Evolutionary conservation across 1,140 invertebrate species (phyloP).

Genomic region (Drusus annulatus): DNA sequence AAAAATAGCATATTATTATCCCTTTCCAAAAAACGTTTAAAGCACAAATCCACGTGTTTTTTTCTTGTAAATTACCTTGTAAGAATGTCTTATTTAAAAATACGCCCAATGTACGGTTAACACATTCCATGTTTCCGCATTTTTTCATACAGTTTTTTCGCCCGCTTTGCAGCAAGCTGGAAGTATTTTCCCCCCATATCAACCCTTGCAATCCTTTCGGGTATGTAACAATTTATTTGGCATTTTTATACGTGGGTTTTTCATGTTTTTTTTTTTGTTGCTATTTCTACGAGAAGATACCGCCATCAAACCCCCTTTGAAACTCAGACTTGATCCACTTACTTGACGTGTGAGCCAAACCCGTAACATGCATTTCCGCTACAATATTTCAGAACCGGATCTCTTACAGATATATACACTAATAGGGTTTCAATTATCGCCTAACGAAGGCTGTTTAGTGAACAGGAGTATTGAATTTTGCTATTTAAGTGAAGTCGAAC

Average conservation of each 20-base stretch:
- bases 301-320: background rate
- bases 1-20: constrained; percentile 35
- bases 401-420: no score
- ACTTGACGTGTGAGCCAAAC: background rate
- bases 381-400: no score
- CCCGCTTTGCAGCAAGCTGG: background rate
- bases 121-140: constrained; percentile 42
- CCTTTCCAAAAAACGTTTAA: background rate
- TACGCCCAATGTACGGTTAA: constrained; percentile 6
- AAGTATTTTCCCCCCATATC: background rate
- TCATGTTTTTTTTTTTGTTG: background rate
- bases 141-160: constrained; percentile 31
- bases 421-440: no score
- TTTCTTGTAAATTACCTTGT: constrained; percentile 32
- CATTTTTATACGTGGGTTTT: constrained; percentile 14
- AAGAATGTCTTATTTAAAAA: constrained; percentile 40
- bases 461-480: no score
- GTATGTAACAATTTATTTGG: constrained; percentile 40
- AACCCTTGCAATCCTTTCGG: constrained; percentile 44
- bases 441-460: no score
- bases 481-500: no score
- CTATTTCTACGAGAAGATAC: background rate
- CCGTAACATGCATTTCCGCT: constrained; percentile 15
- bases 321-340: constrained; percentile 2
- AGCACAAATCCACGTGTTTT: background rate